These are phyloP conservation scores for Pelodiscus sinensis DNA, from an alignment of 2,113 vertebrate genomes.

Conservation along the genomic window DNA sequence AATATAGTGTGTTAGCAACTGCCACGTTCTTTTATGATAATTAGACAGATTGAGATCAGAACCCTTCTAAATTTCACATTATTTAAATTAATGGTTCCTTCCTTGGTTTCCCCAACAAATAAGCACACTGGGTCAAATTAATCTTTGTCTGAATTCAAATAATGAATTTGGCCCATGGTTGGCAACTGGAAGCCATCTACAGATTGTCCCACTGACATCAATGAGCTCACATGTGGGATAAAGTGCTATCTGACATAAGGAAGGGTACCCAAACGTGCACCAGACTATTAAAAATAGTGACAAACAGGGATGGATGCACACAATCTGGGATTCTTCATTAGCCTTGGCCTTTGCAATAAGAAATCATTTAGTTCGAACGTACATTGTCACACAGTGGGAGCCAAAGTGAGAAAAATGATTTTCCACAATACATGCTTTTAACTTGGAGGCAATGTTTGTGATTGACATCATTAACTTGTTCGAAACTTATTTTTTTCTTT, in stretches of 20 bases:
- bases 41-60: background rate
- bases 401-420: constrained; percentile 2
- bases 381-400: constrained; percentile 9
- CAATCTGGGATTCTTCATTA: constrained; percentile 10
- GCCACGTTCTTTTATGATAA: background rate
- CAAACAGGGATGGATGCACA: background rate
- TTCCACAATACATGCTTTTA: constrained; percentile 34
- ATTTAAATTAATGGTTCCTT: constrained; percentile 3
- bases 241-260: background rate
- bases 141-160: background rate
- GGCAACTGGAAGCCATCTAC: background rate
- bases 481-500: constrained; percentile 56
- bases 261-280: background rate
- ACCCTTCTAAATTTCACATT: background rate
- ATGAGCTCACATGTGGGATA: background rate
- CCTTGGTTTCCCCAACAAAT: background rate
- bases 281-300: background rate
- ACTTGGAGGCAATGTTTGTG: constrained; percentile 53
- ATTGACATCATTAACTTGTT: constrained; percentile 48
- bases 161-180: background rate
- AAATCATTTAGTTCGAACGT: background rate
- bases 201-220: background rate
- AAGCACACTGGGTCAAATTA: background rate
- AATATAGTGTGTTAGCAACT: background rate
- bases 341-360: constrained; percentile 6